Conservation (phyloP, 2,113 vertebrate genomes). For the Pardalotus punctatus region DNA sequence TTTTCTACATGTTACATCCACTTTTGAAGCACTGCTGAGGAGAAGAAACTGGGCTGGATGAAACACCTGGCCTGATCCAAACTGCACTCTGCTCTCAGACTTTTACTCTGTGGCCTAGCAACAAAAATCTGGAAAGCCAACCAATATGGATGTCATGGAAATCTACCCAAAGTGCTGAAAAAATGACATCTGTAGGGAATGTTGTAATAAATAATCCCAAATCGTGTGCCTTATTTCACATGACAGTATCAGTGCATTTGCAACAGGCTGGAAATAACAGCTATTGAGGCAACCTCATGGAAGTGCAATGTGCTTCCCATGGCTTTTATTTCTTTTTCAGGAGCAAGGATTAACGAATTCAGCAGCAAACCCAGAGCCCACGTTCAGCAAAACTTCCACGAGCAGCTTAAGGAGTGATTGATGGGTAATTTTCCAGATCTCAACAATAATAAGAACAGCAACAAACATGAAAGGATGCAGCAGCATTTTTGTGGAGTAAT, state of each 20-base stretch:
- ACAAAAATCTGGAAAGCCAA: neutral
- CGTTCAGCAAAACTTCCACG: conserved; percentile 66
- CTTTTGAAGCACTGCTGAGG: neutral
- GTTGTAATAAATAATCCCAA: neutral
- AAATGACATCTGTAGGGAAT: neutral
- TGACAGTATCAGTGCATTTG: neutral
- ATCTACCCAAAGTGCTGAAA: neutral
- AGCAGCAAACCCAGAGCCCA: conserved; percentile 4
- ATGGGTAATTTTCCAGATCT: conserved; percentile 70
- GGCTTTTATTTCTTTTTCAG: conserved; percentile 49
- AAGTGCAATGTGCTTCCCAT: conserved; percentile 7
- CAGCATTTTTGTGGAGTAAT: conserved; percentile 45
- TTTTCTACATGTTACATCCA: neutral
- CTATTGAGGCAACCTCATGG: conserved; percentile 13
- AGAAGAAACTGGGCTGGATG: neutral
- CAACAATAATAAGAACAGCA: conserved; percentile 54
- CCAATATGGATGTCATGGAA: neutral
- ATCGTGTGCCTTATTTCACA: neutral
- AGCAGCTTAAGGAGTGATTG: conserved; percentile 67
- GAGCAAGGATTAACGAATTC: conserved; percentile 36
- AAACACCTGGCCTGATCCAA: neutral
- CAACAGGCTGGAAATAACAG: conserved; percentile 19
- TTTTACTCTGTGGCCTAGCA: neutral
- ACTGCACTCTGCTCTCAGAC: neutral
- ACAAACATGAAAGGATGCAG: conserved; percentile 52